These are phyloP conservation scores for Rhea pennata DNA, from an alignment of 2,113 vertebrate species.

Conservation along the genomic window DNA sequence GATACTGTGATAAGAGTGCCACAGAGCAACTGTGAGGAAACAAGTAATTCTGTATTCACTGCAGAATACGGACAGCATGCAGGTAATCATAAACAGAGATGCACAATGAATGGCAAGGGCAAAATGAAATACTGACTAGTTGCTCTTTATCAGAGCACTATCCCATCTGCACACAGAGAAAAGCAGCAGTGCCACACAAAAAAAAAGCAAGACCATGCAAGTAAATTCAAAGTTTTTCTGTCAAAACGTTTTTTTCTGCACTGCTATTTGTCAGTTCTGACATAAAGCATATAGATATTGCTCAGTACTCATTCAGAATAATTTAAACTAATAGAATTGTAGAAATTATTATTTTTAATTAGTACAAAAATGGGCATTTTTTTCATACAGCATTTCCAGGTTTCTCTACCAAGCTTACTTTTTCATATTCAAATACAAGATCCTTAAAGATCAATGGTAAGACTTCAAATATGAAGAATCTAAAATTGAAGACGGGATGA, in stretches of 20 bases:
- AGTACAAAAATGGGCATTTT: background rate
- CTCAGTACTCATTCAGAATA: background rate
- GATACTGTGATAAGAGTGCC: background rate
- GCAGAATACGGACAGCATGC: accelerated
- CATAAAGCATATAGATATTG: background rate
- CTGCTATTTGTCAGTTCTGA: background rate
- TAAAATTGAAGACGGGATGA: background rate
- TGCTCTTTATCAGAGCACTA: background rate
- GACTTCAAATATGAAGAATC: background rate
- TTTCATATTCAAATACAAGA: background rate
- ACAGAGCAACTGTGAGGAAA: background rate
- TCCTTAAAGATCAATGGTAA: background rate
- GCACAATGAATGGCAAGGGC: background rate
- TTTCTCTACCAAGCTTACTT: background rate
- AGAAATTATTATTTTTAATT: background rate
- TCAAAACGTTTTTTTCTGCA: background rate
- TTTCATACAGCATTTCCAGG: background rate
- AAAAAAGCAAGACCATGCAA: background rate
- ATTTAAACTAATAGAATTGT: background rate
- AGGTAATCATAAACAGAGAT: background rate
- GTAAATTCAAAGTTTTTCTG: background rate
- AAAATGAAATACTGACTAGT: background rate
- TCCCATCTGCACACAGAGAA: background rate
- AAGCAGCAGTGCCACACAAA: background rate
- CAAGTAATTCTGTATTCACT: accelerated